Evolutionary conservation across 2,797 vertebrate genomes (phyloP).

Genomic region (Manis crassicaudata): DNA sequence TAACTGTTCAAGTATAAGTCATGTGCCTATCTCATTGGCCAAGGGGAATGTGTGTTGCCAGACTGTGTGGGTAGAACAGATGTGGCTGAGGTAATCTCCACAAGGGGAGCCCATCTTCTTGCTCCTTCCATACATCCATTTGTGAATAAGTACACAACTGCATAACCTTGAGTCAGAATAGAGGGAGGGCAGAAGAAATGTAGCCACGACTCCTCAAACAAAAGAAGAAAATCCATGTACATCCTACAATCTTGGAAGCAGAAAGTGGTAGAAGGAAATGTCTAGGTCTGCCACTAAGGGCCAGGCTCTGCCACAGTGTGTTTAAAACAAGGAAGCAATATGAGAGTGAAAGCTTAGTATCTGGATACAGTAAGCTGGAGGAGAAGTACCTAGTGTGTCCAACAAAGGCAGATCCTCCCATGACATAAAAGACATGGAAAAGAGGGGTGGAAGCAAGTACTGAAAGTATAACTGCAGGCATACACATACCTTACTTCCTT

Average conservation of each 20-base stretch:
- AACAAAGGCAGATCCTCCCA: neutral
- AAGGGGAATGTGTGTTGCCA: neutral
- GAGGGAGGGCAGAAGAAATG: neutral
- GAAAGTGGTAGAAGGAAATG: neutral
- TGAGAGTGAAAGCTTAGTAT: neutral
- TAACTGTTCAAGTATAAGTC: neutral
- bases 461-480: neutral
- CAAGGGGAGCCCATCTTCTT: neutral
- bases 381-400: neutral
- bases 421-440: neutral
- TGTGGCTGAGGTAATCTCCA: neutral
- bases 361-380: neutral
- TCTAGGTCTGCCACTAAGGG: neutral
- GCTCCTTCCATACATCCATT: neutral
- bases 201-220: neutral
- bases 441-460: neutral
- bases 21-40: neutral
- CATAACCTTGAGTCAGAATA: neutral
- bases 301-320: neutral
- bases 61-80: neutral
- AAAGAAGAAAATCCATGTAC: neutral
- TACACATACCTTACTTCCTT: neutral
- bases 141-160: neutral
- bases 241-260: neutral
- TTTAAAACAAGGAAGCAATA: neutral